phyloP scores from a whole-genome alignment of 2,797 vertebrate species.

The Zonotrichia albicollis region DNA sequence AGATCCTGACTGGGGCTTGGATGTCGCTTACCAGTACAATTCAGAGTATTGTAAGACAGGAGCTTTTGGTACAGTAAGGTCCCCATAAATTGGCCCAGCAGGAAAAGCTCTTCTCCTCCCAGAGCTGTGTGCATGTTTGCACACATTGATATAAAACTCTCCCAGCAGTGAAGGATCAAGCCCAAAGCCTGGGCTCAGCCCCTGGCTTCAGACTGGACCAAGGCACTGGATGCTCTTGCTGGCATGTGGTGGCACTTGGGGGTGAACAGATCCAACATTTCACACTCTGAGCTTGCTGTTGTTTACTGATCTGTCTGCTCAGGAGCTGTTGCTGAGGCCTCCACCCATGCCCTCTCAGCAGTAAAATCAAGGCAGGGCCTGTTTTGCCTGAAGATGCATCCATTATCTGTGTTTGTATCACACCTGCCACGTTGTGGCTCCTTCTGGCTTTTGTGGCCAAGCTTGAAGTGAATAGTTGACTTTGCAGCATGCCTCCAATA shows the following conservation, averaged over 20 bases:
- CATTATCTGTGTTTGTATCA: background rate
- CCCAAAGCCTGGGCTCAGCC: background rate
- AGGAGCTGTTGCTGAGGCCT: background rate
- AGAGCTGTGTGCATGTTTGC: background rate
- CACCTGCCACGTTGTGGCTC: background rate
- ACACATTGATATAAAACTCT: background rate
- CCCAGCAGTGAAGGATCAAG: background rate
- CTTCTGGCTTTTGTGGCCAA: background rate
- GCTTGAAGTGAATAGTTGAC: background rate
- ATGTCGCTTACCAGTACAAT: background rate
- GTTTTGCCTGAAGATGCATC: background rate
- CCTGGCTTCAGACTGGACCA: background rate
- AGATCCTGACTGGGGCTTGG: background rate
- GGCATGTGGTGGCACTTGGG: background rate
- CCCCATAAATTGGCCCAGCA: background rate
- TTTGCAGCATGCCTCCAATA: background rate
- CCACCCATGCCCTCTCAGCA: background rate
- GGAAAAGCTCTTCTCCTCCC: background rate
- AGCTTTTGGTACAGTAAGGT: background rate
- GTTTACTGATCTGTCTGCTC: background rate
- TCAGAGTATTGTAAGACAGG: background rate
- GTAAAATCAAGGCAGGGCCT: background rate
- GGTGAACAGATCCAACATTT: background rate
- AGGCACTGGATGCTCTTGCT: background rate
- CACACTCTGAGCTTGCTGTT: background rate